Conservation (phyloP, 2,797 vertebrate species). For the Anolis apletophallus region DNA sequence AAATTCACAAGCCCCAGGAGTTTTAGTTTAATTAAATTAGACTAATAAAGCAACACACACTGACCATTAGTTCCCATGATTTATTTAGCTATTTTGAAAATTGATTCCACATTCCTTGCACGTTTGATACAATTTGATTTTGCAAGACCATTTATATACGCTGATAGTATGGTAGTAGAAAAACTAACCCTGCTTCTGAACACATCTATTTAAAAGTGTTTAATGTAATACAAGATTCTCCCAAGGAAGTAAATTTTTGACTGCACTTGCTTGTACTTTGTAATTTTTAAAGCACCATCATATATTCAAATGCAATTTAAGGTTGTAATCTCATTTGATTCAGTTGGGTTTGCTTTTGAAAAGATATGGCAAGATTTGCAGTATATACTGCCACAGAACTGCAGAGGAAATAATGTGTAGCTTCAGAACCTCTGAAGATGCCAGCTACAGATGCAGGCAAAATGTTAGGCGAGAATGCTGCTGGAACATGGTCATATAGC, state of each 20-base stretch:
- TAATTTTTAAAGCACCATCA: neutral
- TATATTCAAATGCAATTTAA: neutral
- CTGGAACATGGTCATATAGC: too few species aligned
- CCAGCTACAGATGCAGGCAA: too few species aligned
- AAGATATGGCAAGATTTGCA: neutral
- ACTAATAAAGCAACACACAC: accelerated
- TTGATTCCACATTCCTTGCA: neutral
- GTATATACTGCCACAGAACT: neutral
- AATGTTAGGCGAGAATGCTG: too few species aligned
- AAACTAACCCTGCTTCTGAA: slow-evolving; percentile 3
- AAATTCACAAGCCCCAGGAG: slow-evolving; percentile 23
- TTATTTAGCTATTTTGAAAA: neutral
- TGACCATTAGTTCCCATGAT: neutral
- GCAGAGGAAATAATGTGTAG: neutral
- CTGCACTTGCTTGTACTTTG: neutral
- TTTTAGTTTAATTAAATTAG: neutral
- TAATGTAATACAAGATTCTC: neutral
- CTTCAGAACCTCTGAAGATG: too few species aligned
- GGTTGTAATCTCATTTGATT: neutral
- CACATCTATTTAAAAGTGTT: neutral
- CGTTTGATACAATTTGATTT: neutral
- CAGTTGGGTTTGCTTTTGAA: neutral
- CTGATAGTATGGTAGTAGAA: neutral
- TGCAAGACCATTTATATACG: neutral
- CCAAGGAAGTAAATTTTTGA: neutral